Evolutionary conservation across 1,140 invertebrate species (phyloP).

Genomic region (Helicoverpa zea): DNA sequence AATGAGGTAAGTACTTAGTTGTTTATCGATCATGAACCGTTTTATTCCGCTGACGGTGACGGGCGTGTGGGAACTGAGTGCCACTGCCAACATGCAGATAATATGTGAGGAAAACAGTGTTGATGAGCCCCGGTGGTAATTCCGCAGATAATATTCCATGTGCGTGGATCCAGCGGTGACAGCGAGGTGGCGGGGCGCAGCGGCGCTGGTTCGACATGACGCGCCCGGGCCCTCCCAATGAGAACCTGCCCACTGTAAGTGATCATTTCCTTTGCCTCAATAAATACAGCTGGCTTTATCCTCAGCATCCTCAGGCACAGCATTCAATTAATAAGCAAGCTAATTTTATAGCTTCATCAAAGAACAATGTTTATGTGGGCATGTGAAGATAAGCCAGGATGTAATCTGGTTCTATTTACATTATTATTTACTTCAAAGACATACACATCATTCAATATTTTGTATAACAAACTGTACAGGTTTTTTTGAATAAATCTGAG

Average conservation of each 20-base stretch:
- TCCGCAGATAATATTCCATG: conserved; percentile 47
- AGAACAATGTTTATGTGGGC: no score
- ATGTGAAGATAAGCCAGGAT: no score
- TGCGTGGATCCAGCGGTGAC: conserved; percentile 24
- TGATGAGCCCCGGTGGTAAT: conserved; percentile 38
- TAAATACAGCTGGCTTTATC: no score
- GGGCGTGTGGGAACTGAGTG: conserved; percentile 42
- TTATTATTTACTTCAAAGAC: no score
- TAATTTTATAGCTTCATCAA: no score
- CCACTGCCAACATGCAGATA: conserved; percentile 47
- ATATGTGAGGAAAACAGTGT: conserved; percentile 39
- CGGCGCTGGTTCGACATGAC: conserved; percentile 19
- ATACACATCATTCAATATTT: no score
- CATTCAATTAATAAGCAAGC: no score
- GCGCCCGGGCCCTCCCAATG: conserved; percentile 44
- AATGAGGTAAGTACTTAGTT: conserved; percentile 43
- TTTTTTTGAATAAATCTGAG: no score
- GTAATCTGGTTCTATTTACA: no score
- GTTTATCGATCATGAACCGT: conserved; percentile 33
- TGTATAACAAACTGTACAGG: no score
- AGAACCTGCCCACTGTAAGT: conserved; percentile 44
- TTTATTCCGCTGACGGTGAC: conserved; percentile 35
- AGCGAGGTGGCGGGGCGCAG: conserved; percentile 19
- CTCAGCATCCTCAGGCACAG: no score
- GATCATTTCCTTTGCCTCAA: neutral